These are phyloP conservation scores for Phymatocera aterrima DNA, from an alignment of 2,888 invertebrate genomes.

Conservation along the genomic window DNA sequence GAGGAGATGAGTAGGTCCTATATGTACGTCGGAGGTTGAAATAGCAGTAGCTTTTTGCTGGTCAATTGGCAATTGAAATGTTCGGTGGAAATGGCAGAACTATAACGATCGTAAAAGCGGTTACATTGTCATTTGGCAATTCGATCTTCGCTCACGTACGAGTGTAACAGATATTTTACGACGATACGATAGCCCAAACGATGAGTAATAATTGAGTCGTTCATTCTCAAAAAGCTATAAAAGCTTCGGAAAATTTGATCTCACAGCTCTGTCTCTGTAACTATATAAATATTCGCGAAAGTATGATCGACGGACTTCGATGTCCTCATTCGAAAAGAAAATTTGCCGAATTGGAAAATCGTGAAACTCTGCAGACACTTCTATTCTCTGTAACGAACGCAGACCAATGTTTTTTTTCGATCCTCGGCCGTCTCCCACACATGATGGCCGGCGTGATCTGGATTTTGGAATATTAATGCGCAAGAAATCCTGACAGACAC, in stretches of 20 bases:
- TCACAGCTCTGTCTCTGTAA: not conserved
- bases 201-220: constrained; percentile 23
- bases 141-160: constrained; percentile 36
- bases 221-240: constrained; percentile 27
- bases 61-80: constrained; percentile 32
- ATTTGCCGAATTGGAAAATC: not conserved
- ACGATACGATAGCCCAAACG: constrained; percentile 20
- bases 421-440: no score
- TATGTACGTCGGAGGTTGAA: not conserved
- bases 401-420: no score
- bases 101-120: constrained; percentile 36
- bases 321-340: not conserved
- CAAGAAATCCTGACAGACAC: no score
- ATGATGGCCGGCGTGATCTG: no score
- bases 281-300: not conserved
- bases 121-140: constrained; percentile 39
- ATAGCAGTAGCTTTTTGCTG: not conserved
- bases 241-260: not conserved
- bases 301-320: constrained; percentile 1
- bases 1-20: no score
- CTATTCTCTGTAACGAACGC: no score
- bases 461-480: no score
- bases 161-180: constrained; percentile 14
- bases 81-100: not conserved
- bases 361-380: no score